Evolutionary conservation across 2,797 vertebrate genomes (phyloP).

Genomic region (Crenichthys baileyi): DNA sequence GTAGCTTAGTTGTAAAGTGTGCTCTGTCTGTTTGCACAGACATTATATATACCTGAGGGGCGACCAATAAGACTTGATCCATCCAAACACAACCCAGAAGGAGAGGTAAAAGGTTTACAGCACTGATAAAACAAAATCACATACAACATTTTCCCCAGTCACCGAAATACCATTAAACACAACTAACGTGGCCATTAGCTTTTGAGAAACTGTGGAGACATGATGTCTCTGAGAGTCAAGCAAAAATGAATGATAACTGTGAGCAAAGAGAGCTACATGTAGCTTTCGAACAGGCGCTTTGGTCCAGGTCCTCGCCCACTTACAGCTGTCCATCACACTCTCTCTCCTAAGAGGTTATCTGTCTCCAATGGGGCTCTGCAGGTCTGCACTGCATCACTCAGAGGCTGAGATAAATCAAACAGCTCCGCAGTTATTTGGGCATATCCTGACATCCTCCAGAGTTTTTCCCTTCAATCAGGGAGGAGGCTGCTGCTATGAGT

Average conservation of each 20-base stretch:
- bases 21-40: not conserved
- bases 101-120: not conserved
- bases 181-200: not conserved
- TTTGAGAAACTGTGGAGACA: conserved; percentile 6
- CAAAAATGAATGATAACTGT: conserved; percentile 18
- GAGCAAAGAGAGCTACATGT: conserved; percentile 18
- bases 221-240: conserved; percentile 15
- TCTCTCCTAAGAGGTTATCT: conserved; percentile 13
- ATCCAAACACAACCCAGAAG: not conserved
- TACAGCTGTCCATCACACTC: conserved; percentile 29
- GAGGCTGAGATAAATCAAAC: conserved; percentile 14
- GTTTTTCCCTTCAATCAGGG: too few species aligned
- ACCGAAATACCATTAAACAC: conserved; percentile 1
- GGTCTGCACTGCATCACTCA: conserved; percentile 18
- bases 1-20: not conserved
- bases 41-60: not conserved
- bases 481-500: not conserved
- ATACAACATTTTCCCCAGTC: not conserved
- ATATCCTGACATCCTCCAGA: too few species aligned
- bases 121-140: not conserved
- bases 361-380: conserved; percentile 11
- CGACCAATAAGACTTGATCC: not conserved
- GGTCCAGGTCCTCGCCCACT: conserved; percentile 25
- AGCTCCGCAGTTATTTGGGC: conserved; percentile 7
- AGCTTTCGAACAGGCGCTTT: conserved; percentile 6